These are phyloP conservation scores for Thereva nobilitata DNA, from an alignment of 2,888 invertebrate genomes.

Conservation along the genomic window DNA sequence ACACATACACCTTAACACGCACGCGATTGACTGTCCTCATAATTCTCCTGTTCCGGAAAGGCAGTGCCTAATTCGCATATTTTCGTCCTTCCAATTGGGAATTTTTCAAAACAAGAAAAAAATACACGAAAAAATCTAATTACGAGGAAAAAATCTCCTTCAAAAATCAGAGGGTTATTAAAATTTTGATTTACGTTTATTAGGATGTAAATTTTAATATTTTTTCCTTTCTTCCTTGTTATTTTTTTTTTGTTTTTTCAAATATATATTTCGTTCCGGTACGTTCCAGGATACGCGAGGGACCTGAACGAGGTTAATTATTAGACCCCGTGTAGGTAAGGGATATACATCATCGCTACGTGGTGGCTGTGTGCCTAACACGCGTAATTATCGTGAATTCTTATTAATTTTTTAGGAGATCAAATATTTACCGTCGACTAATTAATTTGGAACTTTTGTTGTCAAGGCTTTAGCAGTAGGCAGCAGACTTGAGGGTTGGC, in stretches of 20 bases:
- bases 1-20: too few relatives aligned
- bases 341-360: slow-evolving; percentile 2
- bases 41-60: too few relatives aligned
- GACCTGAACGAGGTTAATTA: slow-evolving; percentile 13
- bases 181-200: slow-evolving; percentile 32
- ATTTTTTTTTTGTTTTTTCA: too few relatives aligned
- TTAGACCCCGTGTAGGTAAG: slow-evolving; percentile 7
- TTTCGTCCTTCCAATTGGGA: too few relatives aligned
- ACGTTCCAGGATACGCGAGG: too few relatives aligned
- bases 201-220: slow-evolving; percentile 33
- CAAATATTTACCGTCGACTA: slow-evolving; percentile 31
- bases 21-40: too few relatives aligned
- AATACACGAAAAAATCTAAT: neutral
- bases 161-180: slow-evolving; percentile 22
- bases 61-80: too few relatives aligned
- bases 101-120: too few relatives aligned
- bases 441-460: slow-evolving; percentile 27
- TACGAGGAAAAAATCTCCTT: slow-evolving; percentile 15
- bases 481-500: neutral
- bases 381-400: slow-evolving; percentile 27
- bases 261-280: too few relatives aligned
- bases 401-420: slow-evolving; percentile 32
- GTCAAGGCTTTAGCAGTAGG: slow-evolving; percentile 16
- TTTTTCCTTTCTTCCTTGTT: slow-evolving; percentile 9
- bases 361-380: neutral